Percentiles rank a stretch among this genome's conserved stretches.
phyloP scores from a whole-genome alignment of 2,888 invertebrate species.

The Tipula confusa region DNA sequence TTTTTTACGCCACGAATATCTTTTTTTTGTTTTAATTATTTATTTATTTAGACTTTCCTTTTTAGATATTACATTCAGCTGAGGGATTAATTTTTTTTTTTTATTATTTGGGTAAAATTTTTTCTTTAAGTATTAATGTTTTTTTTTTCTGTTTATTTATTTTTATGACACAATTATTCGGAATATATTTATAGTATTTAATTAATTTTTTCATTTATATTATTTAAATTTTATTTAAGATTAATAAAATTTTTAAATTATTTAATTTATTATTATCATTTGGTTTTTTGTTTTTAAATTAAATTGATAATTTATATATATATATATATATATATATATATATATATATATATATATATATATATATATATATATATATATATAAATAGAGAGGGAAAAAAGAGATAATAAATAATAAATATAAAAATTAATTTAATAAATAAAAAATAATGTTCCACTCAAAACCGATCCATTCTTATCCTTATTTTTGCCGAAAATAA shows the following conservation, averaged over 20 bases:
- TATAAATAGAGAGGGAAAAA: no score
- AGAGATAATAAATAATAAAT: background rate
- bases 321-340: no score
- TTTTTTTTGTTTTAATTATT: background rate
- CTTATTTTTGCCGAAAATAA: background rate
- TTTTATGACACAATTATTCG: background rate
- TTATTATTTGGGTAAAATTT: background rate
- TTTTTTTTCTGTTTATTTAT: conserved; percentile 3
- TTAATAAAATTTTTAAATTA: conserved; percentile 27
- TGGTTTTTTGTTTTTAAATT: background rate
- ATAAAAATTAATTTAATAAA: background rate
- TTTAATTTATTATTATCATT: conserved; percentile 8
- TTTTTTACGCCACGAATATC: conserved; percentile 29
- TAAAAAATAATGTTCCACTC: background rate
- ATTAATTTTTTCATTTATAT: background rate
- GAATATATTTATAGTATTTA: background rate
- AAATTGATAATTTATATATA: background rate
- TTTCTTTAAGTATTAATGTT: conserved; percentile 8
- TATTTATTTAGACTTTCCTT: background rate
- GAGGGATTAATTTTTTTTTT: conserved; percentile 7
- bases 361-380: no score
- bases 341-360: no score
- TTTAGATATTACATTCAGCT: conserved; percentile 30
- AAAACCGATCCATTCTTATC: background rate
- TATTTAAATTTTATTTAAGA: background rate